A percentile compares a stretch with the other conserved stretches of the same genome.
Conservation (phyloP, 2,113 vertebrate species). For the Prolemur simus region DNA sequence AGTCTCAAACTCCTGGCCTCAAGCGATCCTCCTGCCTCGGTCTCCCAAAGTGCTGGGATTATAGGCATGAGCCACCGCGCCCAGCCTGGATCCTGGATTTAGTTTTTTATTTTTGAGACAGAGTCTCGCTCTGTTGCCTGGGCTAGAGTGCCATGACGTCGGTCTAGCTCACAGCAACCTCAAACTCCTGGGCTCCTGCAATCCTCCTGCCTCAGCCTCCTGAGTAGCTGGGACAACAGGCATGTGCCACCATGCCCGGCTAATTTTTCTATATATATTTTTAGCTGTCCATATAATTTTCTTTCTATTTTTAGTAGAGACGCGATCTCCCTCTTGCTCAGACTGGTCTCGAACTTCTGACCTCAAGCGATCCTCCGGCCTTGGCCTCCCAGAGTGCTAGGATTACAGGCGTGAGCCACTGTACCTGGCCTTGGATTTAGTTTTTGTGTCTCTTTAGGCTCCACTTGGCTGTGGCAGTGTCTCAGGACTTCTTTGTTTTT, state of each 20-base stretch:
- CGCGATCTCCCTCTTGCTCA: neutral
- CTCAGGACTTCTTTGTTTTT: neutral
- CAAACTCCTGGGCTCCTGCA: too few relatives aligned
- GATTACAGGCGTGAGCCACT: neutral
- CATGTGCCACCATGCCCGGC: too few relatives aligned
- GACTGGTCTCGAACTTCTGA: neutral
- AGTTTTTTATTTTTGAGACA: too few relatives aligned
- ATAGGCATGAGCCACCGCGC: neutral
- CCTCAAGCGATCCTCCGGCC: neutral
- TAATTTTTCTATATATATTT: too few relatives aligned
- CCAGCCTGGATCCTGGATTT: neutral
- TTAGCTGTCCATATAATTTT: too few relatives aligned
- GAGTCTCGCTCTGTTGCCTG: too few relatives aligned
- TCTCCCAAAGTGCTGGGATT: neutral
- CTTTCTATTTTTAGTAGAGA: too few relatives aligned
- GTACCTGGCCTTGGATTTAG: accelerated
- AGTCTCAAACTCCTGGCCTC: neutral
- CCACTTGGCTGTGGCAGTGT: neutral
- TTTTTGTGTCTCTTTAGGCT: neutral
- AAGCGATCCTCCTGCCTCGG: neutral
- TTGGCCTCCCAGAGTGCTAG: neutral
- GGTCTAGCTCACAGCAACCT: too few relatives aligned
- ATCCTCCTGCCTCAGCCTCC: too few relatives aligned
- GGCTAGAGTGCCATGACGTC: too few relatives aligned
- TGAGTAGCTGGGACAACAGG: too few relatives aligned